Evolutionary conservation across 2,888 invertebrate genomes (phyloP).

Genomic region (Noctua fimbriata): DNA sequence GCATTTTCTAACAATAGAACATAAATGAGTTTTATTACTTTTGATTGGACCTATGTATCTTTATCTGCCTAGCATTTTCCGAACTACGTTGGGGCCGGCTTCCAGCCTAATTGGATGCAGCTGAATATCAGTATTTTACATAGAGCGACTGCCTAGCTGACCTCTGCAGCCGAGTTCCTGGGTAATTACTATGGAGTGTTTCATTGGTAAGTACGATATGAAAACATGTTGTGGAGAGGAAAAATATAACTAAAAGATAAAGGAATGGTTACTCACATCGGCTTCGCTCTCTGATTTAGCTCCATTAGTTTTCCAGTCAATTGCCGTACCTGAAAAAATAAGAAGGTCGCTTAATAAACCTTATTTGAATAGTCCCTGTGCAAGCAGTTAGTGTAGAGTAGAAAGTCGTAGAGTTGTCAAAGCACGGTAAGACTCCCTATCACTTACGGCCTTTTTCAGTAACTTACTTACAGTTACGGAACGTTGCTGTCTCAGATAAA

Average conservation of each 20-base stretch:
- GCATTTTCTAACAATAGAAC: not conserved
- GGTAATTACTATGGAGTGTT: not conserved
- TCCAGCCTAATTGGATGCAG: not conserved
- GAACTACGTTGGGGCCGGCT: not conserved
- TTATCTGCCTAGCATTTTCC: not conserved
- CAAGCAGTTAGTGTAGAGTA: not conserved
- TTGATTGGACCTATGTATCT: not conserved
- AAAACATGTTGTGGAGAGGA: not conserved
- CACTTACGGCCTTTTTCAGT: not conserved
- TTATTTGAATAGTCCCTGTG: not conserved
- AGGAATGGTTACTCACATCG: slow-evolving; percentile 49
- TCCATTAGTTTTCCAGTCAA: slow-evolving; percentile 68
- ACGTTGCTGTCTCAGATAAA: too few species aligned
- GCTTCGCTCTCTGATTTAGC: slow-evolving; percentile 57
- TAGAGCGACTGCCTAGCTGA: not conserved
- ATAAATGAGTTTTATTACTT: not conserved
- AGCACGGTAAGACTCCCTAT: not conserved
- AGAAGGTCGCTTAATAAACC: slow-evolving; percentile 1
- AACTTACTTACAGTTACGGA: too few species aligned
- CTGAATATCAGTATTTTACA: not conserved
- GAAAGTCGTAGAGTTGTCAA: not conserved
- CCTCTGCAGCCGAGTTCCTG: not conserved
- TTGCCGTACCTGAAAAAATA: slow-evolving; percentile 66
- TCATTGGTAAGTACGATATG: too few species aligned
- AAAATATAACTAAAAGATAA: not conserved